Evolutionary conservation across 2,113 vertebrate genomes (phyloP).

Genomic region (Equus przewalskii): DNA sequence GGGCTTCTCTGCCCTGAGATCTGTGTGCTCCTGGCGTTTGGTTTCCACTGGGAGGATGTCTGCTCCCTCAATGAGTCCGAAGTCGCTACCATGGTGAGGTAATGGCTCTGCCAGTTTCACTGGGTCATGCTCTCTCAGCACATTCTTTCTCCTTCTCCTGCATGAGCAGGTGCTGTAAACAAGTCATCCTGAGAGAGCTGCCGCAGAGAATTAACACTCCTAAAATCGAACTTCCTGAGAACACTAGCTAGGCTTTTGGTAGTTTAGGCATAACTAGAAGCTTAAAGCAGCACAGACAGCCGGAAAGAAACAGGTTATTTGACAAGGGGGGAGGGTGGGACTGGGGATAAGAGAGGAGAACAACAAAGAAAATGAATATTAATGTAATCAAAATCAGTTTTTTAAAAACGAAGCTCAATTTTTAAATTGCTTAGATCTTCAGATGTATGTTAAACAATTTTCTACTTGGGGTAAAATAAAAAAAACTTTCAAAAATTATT

Average conservation of each 20-base stretch:
- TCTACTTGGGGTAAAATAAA: background rate
- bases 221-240: conserved; percentile 54
- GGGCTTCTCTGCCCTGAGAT: background rate
- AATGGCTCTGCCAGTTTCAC: conserved; percentile 75
- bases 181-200: conserved; percentile 67
- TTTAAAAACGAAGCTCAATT: background rate
- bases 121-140: conserved; percentile 78
- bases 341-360: background rate
- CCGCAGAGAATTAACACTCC: conserved; percentile 72
- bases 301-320: conserved; percentile 39
- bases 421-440: conserved; percentile 22
- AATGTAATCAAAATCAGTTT: background rate
- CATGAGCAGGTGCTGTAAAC: conserved; percentile 78
- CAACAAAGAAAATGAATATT: conserved; percentile 33
- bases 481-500: background rate
- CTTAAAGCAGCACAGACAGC: conserved; percentile 59
- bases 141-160: conserved; percentile 71
- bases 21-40: conserved; percentile 30
- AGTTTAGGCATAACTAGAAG: conserved; percentile 68
- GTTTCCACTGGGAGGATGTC: conserved; percentile 29
- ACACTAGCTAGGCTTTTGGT: background rate
- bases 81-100: conserved; percentile 72
- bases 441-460: background rate
- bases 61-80: conserved; percentile 42
- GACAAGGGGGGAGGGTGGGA: background rate